Conservation (phyloP, 2,888 invertebrate species). For the Parascotia fuliginaria region DNA sequence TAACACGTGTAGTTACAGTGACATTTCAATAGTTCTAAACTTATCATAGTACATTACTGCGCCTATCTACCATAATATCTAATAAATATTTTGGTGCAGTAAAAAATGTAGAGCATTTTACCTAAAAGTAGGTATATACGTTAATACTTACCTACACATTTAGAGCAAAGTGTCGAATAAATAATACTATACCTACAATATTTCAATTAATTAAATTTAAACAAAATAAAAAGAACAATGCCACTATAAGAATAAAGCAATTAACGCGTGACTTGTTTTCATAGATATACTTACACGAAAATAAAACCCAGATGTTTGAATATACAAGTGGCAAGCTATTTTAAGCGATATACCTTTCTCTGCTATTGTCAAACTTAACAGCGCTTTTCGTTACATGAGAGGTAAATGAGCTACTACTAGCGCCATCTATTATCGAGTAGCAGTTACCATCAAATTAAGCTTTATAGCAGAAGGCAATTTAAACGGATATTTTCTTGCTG, state of each 20-base stretch:
- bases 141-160: too few species aligned
- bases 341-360: constrained; percentile 28
- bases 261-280: not conserved
- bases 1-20: too few species aligned
- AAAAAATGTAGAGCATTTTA: too few species aligned
- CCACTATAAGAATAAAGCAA: not conserved
- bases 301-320: constrained; percentile 12
- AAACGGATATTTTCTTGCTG: too few species aligned
- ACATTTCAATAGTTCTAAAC: too few species aligned
- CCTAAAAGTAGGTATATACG: too few species aligned
- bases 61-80: too few species aligned
- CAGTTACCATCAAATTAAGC: not conserved
- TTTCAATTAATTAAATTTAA: not conserved
- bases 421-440: constrained; percentile 76
- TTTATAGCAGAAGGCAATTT: not conserved
- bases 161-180: too few species aligned
- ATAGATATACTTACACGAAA: not conserved
- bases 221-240: not conserved
- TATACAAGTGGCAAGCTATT: constrained; percentile 19
- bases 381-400: constrained; percentile 13
- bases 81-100: too few species aligned
- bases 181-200: not conserved
- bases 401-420: constrained; percentile 36
- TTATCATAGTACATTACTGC: too few species aligned
- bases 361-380: constrained; percentile 34